Evolutionary conservation across 2,113 vertebrate genomes (phyloP).

Genomic region (Macrotis lagotis): DNA sequence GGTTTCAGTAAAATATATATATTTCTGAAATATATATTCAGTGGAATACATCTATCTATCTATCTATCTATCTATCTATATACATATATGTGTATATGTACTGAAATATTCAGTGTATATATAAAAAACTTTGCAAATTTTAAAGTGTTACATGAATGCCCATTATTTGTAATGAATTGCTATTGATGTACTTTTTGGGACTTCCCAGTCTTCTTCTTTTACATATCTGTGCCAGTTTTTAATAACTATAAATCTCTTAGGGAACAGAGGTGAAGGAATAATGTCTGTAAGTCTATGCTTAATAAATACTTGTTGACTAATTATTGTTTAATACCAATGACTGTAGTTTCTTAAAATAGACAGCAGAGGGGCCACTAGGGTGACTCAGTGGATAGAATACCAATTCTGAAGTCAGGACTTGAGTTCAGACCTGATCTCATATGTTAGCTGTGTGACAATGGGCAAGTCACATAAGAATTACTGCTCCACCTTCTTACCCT

Average conservation of each 20-base stretch:
- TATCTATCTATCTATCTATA: too few species aligned
- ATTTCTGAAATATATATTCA: too few species aligned
- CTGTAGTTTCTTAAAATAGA: neutral
- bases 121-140: neutral
- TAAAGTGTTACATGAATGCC: neutral
- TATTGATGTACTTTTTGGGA: neutral
- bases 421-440: too few species aligned
- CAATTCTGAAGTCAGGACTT: too few species aligned
- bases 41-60: too few species aligned
- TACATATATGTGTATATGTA: too few species aligned
- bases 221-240: neutral
- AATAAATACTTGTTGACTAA: neutral
- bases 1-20: neutral
- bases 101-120: too few species aligned
- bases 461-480: neutral
- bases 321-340: neutral
- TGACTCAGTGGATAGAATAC: neutral
- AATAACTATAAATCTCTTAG: neutral
- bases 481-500: too few species aligned
- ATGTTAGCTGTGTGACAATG: too few species aligned
- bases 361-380: accelerated
- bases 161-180: neutral
- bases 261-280: neutral
- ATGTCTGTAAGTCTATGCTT: neutral
- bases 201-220: neutral